Conservation (phyloP, 2,113 vertebrate species). For the Siphamia tubifer region DNA sequence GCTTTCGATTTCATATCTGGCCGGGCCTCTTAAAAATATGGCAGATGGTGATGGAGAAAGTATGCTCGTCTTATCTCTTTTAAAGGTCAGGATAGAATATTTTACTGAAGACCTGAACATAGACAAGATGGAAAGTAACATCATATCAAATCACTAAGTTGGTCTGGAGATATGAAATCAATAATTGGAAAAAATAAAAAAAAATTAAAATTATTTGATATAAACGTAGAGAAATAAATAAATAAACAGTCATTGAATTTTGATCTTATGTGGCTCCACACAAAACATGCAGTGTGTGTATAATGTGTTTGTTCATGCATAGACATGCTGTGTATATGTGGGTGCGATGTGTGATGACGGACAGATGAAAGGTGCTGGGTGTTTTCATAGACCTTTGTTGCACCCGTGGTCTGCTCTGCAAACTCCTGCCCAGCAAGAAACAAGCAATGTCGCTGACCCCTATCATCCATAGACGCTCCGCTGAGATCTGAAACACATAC, state of each 20-base stretch:
- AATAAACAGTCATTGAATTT: background rate
- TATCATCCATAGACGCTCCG: conserved; percentile 53
- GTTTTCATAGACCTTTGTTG: conserved; percentile 48
- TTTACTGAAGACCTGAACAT: background rate
- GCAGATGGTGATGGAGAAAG: conserved; percentile 33
- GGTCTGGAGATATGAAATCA: background rate
- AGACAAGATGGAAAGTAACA: background rate
- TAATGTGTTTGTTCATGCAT: background rate
- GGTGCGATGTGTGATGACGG: conserved; percentile 18
- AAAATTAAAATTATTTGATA: background rate
- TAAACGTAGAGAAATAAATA: background rate
- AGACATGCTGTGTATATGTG: background rate
- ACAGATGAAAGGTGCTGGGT: conserved; percentile 22
- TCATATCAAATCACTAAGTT: background rate
- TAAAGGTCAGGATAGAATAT: background rate
- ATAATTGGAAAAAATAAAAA: background rate
- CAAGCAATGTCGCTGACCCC: conserved; percentile 66
- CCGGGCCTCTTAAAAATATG: background rate
- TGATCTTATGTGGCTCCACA: background rate
- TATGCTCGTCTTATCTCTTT: conserved; percentile 23
- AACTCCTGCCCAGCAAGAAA: conserved; percentile 46
- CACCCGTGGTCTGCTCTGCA: conserved; percentile 3
- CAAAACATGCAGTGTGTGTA: background rate
- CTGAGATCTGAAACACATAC: conserved; percentile 42
- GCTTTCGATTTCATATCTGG: conserved; percentile 26